These are phyloP conservation scores for Muschampia plurimacula DNA, from an alignment of 2,888 invertebrate genomes.

Conservation along the genomic window DNA sequence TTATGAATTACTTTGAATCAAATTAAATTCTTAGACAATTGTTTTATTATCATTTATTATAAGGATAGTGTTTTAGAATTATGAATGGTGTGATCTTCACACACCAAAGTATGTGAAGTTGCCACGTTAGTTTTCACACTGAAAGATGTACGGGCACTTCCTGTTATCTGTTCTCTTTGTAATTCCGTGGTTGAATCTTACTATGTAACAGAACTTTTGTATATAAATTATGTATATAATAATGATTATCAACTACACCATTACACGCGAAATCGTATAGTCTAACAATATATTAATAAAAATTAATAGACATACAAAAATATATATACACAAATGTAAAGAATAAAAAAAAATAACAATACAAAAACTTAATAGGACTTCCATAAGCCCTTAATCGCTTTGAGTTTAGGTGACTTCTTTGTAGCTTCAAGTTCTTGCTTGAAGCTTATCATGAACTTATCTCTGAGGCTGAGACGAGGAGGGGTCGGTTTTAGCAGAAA, in stretches of 20 bases:
- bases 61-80: no score
- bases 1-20: no score
- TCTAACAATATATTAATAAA: slow-evolving; percentile 13
- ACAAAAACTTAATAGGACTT: slow-evolving; percentile 71
- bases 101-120: no score
- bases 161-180: no score
- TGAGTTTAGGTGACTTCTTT: slow-evolving; percentile 77
- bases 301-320: slow-evolving; percentile 30
- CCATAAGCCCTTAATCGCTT: slow-evolving; percentile 82
- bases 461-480: slow-evolving; percentile 74
- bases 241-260: slow-evolving; percentile 9
- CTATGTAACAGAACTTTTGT: background rate
- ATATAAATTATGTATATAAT: slow-evolving; percentile 1
- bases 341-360: slow-evolving; percentile 28
- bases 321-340: slow-evolving; percentile 18
- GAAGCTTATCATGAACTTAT: slow-evolving; percentile 80
- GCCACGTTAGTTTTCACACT: no score
- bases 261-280: slow-evolving; percentile 5
- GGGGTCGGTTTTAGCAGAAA: slow-evolving; percentile 77
- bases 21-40: no score
- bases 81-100: no score
- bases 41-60: no score
- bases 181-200: background rate
- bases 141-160: no score
- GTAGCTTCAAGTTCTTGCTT: slow-evolving; percentile 79